These are phyloP conservation scores for Tokudaia muenninki DNA, from an alignment of 2,797 vertebrate species.

Conservation along the genomic window DNA sequence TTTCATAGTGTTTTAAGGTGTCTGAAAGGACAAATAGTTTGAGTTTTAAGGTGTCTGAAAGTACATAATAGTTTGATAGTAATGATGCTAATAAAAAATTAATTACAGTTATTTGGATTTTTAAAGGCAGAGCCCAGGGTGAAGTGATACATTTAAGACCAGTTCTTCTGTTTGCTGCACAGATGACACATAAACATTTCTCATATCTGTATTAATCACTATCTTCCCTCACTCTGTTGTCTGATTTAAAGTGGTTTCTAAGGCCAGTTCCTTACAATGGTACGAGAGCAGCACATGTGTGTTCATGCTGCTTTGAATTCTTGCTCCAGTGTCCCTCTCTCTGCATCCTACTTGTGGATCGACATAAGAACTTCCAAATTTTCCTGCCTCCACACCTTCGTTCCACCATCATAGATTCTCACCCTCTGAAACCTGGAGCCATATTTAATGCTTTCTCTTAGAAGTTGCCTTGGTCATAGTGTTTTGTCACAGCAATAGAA, in stretches of 20 bases:
- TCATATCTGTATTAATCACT: not conserved
- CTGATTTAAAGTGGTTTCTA: constrained; percentile 44
- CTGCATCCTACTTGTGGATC: not conserved
- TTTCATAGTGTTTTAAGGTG: not conserved
- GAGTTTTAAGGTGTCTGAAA: not conserved
- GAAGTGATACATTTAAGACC: not conserved
- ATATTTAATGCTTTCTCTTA: not conserved
- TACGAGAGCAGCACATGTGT: not conserved
- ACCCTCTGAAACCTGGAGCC: not conserved
- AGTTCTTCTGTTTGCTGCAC: not conserved
- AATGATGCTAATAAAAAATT: not conserved
- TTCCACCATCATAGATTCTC: not conserved
- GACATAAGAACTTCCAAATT: not conserved
- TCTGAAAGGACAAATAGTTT: too few relatives aligned
- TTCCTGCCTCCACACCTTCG: not conserved
- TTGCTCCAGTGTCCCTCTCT: not conserved
- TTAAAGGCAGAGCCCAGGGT: not conserved
- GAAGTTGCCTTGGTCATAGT: not conserved
- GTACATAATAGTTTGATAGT: not conserved
- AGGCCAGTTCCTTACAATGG: constrained; percentile 16
- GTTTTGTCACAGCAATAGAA: not conserved
- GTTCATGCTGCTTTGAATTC: not conserved
- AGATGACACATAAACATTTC: not conserved
- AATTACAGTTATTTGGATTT: not conserved
- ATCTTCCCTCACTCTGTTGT: not conserved